A percentile compares a stretch with the other conserved stretches of the same genome.
These are phyloP conservation scores for Eristalinus sepulchralis DNA, from an alignment of 2,888 invertebrate species.

Conservation along the genomic window DNA sequence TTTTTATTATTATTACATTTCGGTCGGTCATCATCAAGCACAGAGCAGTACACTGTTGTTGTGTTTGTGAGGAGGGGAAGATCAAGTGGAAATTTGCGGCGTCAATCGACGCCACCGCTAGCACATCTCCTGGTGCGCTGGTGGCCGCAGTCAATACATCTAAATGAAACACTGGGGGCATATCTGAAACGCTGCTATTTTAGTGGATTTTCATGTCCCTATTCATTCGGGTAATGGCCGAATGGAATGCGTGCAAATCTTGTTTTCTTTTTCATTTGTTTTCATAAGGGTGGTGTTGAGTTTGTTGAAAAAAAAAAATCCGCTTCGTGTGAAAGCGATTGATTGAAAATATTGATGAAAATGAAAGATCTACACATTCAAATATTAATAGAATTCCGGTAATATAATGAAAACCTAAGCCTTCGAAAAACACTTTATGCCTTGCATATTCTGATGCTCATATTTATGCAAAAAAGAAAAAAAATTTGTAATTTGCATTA, in stretches of 20 bases:
- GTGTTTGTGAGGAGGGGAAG: conserved; percentile 16
- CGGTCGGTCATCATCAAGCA: conserved; percentile 41
- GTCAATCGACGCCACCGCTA: conserved; percentile 37
- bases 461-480: too few relatives aligned
- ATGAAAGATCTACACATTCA: conserved; percentile 12
- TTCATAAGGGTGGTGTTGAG: conserved; percentile 13
- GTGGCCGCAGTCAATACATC: conserved; percentile 3
- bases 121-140: neutral
- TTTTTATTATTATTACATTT: conserved; percentile 57
- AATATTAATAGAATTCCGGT: conserved; percentile 22
- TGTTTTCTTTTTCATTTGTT: conserved; percentile 30
- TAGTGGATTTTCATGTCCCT: conserved; percentile 52
- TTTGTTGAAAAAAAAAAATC: conserved; percentile 23
- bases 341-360: conserved; percentile 29
- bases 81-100: conserved; percentile 41
- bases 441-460: too few relatives aligned
- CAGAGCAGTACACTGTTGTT: conserved; percentile 11
- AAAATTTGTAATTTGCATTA: too few relatives aligned
- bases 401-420: too few relatives aligned
- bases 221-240: conserved; percentile 46
- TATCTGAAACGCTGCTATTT: conserved; percentile 47
- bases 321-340: conserved; percentile 14
- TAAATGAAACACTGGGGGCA: conserved; percentile 29
- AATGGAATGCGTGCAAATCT: conserved; percentile 46
- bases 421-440: too few relatives aligned